phyloP scores from a whole-genome alignment of 2,113 vertebrate genomes.

The Hippocampus barbouri region DNA sequence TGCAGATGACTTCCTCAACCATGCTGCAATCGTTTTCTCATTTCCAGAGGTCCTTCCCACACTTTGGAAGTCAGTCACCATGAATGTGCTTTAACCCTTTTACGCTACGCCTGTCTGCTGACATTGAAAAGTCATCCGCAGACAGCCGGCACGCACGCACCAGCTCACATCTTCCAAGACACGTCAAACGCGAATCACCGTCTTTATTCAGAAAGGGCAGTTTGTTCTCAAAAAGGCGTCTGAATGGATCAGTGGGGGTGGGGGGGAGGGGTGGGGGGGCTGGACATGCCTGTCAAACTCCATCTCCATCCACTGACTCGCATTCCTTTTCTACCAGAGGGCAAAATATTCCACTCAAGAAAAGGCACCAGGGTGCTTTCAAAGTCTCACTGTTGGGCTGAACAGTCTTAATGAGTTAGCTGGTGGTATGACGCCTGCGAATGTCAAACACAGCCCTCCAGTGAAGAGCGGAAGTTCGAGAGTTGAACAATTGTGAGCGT shows the following conservation, averaged over 20 bases:
- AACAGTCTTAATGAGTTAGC: slow-evolving; percentile 18
- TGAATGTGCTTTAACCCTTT: slow-evolving; percentile 6
- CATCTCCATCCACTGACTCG: slow-evolving; percentile 34
- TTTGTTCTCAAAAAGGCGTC: slow-evolving; percentile 36
- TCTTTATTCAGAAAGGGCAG: slow-evolving; percentile 41
- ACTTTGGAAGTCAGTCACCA: slow-evolving; percentile 3
- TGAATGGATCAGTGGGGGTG: slow-evolving; percentile 46
- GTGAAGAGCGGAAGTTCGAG: neutral
- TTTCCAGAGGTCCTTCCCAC: slow-evolving; percentile 4
- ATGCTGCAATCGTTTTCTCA: slow-evolving; percentile 20
- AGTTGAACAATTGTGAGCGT: neutral
- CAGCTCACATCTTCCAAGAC: slow-evolving; percentile 22
- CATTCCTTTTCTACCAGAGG: slow-evolving; percentile 23
- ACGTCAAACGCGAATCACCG: slow-evolving; percentile 16
- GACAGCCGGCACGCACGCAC: slow-evolving; percentile 4
- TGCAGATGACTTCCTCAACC: slow-evolving; percentile 13
- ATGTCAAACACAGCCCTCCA: slow-evolving; percentile 20
- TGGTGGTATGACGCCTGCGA: slow-evolving; percentile 7
- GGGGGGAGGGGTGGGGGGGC: slow-evolving; percentile 3
- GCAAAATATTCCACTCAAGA: slow-evolving; percentile 20
- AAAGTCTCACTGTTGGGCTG: slow-evolving; percentile 9
- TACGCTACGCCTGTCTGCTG: slow-evolving; percentile 10
- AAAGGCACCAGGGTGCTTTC: slow-evolving; percentile 31
- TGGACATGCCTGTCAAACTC: slow-evolving; percentile 46
- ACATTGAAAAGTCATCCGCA: slow-evolving; percentile 34